phyloP scores from a whole-genome alignment of 1,140 invertebrate species.

The Drosophila lacertosa region DNA sequence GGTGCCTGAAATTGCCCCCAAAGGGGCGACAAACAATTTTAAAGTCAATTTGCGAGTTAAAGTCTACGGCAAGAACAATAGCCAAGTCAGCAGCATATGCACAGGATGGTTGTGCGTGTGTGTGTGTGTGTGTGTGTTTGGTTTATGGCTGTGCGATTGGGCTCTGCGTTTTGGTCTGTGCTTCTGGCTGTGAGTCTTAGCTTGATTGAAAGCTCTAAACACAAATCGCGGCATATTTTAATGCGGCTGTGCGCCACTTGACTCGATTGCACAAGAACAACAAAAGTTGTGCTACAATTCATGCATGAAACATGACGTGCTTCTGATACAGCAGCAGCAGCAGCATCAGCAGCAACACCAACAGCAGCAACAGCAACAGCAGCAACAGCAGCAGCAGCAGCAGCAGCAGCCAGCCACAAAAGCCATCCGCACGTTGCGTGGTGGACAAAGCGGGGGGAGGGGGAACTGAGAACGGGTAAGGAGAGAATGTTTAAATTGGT shows the following conservation, averaged over 20 bases:
- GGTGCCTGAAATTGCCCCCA: background rate
- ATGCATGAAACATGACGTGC: constrained; percentile 71
- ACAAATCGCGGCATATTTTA: constrained; percentile 62
- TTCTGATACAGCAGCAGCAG: constrained; percentile 6
- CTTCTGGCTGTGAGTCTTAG: constrained; percentile 2
- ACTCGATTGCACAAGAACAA: constrained; percentile 73
- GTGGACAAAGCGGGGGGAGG: too few relatives aligned
- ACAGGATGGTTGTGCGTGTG: background rate
- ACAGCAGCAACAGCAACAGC: constrained; percentile 4
- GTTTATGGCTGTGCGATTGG: constrained; percentile 8
- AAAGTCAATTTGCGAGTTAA: constrained; percentile 42
- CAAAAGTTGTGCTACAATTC: constrained; percentile 75
- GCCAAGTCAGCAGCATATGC: background rate
- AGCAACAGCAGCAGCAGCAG: background rate
- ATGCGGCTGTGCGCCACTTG: constrained; percentile 58
- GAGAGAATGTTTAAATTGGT: too few relatives aligned
- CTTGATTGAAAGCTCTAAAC: constrained; percentile 57
- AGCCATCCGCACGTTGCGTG: too few relatives aligned
- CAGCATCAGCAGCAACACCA: background rate
- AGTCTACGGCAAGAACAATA: constrained; percentile 26
- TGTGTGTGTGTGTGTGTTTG: background rate
- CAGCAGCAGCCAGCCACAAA: constrained; percentile 1
- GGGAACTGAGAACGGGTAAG: too few relatives aligned
- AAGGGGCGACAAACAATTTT: constrained; percentile 20
- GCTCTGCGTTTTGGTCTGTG: background rate